phyloP scores from a whole-genome alignment of 2,113 vertebrate species.

The Bucco capensis region DNA sequence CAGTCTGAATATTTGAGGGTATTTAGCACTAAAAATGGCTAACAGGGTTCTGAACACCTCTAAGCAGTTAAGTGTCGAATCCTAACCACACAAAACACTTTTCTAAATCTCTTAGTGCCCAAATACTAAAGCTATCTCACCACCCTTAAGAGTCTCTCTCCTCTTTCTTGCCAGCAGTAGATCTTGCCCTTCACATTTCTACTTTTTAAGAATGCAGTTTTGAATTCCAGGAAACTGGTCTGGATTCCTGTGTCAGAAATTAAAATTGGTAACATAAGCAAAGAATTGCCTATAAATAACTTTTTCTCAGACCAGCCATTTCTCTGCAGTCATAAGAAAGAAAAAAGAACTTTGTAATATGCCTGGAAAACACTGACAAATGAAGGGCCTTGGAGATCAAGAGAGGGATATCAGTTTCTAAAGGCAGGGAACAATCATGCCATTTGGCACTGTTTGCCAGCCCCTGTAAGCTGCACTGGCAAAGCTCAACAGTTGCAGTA shows the following conservation, averaged over 20 bases:
- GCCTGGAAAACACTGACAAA: background rate
- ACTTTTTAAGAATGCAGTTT: background rate
- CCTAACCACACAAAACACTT: background rate
- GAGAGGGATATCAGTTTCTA: background rate
- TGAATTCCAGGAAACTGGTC: background rate
- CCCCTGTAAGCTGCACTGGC: background rate
- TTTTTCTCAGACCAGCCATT: background rate
- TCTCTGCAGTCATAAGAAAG: background rate
- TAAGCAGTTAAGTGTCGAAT: background rate
- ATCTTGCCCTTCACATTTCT: background rate
- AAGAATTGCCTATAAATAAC: background rate
- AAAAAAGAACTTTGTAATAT: background rate
- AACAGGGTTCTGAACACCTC: background rate
- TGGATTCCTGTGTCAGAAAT: background rate
- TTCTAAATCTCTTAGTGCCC: background rate
- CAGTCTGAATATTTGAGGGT: background rate
- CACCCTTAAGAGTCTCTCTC: background rate
- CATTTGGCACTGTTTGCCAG: background rate
- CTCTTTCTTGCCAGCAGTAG: background rate
- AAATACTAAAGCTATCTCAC: background rate
- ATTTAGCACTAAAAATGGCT: background rate
- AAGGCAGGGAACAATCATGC: background rate
- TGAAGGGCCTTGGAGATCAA: background rate
- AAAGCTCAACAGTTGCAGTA: background rate
- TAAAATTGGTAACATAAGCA: background rate